Evolutionary conservation across 2,797 vertebrate species (phyloP), one percentile per base, ranked within the genome.

Genomic region (Pseudochirops cupreus): DNA sequence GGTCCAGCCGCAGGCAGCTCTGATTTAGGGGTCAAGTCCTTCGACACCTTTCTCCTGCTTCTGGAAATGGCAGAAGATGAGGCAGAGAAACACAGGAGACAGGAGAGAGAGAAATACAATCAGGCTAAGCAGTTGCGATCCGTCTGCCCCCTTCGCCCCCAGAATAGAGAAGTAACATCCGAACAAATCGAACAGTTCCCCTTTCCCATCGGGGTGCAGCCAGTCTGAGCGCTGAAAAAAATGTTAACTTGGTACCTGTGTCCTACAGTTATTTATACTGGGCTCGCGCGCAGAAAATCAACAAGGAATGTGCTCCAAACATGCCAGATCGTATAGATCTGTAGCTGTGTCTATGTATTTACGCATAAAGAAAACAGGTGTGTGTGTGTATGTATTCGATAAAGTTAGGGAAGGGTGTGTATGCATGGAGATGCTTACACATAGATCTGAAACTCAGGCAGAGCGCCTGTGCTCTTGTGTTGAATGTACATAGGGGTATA

Each of bases 1-100:
- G 97, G 92, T 98, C 97, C 97, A 96, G 98, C 97, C 96, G 59
- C 92, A 96, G 96, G 98, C 97, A 94, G 97, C 98, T 97, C 97
- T 97, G 98, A 94, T 95, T 98, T 90, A 98, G 97, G 98, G 98
- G 98, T 98, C 98, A 98, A 98, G 98, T 98, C 98, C 98, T 96
- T 98, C 98, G 98, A 98, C 97, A 97, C 97, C 98, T 96, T 98
- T 97, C 94, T 97, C 98, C 96, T 96, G 96, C 96, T 97, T 97
- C 98, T 98, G 97, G 97, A 91, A 93, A 97, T 97, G 97, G 97
- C 98, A 97, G 97, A 95, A 94, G 97, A 95, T 82, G 97, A 96
- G 95, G 92, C 12, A 57, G 93, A 96, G 94, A 95, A 91, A 46
- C 62, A 91, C 33, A 14, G 90, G 92, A 94, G 92, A 59, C 91